A percentile compares a stretch with the other conserved stretches of the same genome.
These are phyloP conservation scores for Congeria kusceri DNA, from an alignment of 2,888 invertebrate species.

Conservation along the genomic window DNA sequence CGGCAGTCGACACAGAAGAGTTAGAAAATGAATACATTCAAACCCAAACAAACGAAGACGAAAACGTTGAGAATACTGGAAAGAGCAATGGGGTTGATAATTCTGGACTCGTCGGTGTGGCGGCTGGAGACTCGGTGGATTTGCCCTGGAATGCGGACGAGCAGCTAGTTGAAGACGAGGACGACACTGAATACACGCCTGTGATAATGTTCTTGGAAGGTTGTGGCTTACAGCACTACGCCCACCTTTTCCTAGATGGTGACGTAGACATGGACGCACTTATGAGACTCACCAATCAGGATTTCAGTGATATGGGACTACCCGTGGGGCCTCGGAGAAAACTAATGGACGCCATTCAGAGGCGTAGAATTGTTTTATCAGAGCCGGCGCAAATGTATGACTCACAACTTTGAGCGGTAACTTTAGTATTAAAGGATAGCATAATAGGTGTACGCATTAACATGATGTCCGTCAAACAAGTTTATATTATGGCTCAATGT, in stretches of 20 bases:
- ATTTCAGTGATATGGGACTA: conserved; percentile 93
- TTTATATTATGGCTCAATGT: too few relatives aligned
- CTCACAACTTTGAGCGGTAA: conserved; percentile 85
- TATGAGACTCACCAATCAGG: conserved; percentile 94
- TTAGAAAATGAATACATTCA: conserved; percentile 3
- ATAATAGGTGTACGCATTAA: too few relatives aligned
- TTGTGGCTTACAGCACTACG: conserved; percentile 92
- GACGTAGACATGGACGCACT: conserved; percentile 96
- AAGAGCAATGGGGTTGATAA: conserved; percentile 85
- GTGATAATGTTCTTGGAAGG: conserved; percentile 95
- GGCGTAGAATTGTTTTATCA: conserved; percentile 91
- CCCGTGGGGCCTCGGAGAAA: conserved; percentile 96
- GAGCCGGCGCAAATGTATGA: conserved; percentile 87
- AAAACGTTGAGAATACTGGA: neutral
- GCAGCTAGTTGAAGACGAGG: conserved; percentile 86
- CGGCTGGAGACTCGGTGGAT: conserved; percentile 85
- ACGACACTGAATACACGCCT: conserved; percentile 81
- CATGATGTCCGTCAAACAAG: too few relatives aligned
- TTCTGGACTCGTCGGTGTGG: conserved; percentile 92
- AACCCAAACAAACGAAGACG: conserved; percentile 31
- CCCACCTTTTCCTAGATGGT: conserved; percentile 90
- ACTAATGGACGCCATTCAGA: conserved; percentile 93
- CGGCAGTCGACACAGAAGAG: conserved; percentile 22
- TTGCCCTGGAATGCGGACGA: conserved; percentile 86
- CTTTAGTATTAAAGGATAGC: too few relatives aligned